Evolutionary conservation across 2,888 invertebrate species (phyloP).

Genomic region (Orchestes rusci): DNA sequence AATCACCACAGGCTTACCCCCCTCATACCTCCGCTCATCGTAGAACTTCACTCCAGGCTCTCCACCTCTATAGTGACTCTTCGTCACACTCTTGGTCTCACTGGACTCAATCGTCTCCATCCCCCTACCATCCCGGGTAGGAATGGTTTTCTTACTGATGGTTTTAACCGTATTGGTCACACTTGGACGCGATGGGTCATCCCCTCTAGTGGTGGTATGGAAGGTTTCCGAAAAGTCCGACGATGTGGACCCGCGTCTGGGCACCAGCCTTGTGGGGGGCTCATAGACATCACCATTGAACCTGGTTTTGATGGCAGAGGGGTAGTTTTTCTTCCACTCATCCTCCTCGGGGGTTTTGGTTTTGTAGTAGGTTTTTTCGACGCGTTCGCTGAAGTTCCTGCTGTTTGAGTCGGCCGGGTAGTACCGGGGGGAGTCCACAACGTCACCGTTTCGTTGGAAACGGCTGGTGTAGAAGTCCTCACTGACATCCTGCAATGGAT

Average conservation of each 20-base stretch:
- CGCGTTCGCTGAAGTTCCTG: constrained; percentile 14
- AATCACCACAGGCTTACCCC: constrained; percentile 51
- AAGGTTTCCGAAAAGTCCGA: constrained; percentile 67
- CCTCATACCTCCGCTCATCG: constrained; percentile 43
- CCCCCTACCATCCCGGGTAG: constrained; percentile 55
- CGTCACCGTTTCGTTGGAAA: constrained; percentile 50
- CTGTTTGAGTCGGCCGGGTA: no score
- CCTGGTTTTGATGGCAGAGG: constrained; percentile 29
- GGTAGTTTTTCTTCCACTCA: not conserved
- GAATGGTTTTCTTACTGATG: constrained; percentile 61
- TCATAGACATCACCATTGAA: constrained; percentile 43
- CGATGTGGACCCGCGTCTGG: constrained; percentile 60
- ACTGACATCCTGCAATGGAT: constrained; percentile 26
- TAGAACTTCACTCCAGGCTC: constrained; percentile 47
- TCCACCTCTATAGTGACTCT: constrained; percentile 42
- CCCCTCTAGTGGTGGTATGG: constrained; percentile 59
- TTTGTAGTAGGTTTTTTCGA: constrained; percentile 50
- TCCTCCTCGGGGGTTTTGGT: constrained; percentile 54
- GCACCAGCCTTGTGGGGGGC: constrained; percentile 42
- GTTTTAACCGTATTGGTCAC: constrained; percentile 66
- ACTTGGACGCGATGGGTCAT: constrained; percentile 59
- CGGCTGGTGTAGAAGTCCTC: constrained; percentile 51
- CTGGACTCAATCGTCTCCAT: constrained; percentile 64
- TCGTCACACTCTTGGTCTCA: constrained; percentile 63
- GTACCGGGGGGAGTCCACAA: no score